Evolutionary conservation across 2,888 invertebrate genomes (phyloP).

Genomic region (Melieria omissa): DNA sequence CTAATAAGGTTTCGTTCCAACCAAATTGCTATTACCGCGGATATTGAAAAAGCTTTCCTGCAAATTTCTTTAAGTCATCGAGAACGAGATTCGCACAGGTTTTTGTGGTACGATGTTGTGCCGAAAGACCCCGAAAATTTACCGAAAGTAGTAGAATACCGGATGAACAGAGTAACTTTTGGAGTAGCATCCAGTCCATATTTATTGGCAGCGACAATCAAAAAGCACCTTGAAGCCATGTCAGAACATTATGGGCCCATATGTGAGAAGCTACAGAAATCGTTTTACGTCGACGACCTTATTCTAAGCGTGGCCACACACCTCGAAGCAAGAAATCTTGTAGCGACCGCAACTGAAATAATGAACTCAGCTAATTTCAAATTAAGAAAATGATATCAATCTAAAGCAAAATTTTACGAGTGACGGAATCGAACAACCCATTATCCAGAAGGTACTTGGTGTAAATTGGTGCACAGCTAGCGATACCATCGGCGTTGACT

Average conservation of each 20-base stretch:
- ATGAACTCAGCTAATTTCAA: slow-evolving; percentile 39
- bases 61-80: slow-evolving; percentile 37
- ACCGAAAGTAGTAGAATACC: slow-evolving; percentile 29
- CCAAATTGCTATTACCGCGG: slow-evolving; percentile 38
- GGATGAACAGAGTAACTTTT: slow-evolving; percentile 43
- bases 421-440: not conserved
- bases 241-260: slow-evolving; percentile 28
- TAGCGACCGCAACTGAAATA: not conserved
- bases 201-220: slow-evolving; percentile 41
- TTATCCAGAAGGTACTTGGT: slow-evolving; percentile 6
- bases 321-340: slow-evolving; percentile 1
- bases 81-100: slow-evolving; percentile 41
- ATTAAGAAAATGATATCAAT: slow-evolving; percentile 41
- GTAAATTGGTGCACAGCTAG: slow-evolving; percentile 7
- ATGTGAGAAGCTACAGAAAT: slow-evolving; percentile 35
- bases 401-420: not conserved
- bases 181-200: slow-evolving; percentile 41
- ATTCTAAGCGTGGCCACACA: slow-evolving; percentile 32
- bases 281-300: slow-evolving; percentile 38
- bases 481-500: not conserved
- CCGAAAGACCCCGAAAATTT: slow-evolving; percentile 18
- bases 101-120: slow-evolving; percentile 38
- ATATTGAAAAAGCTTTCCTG: slow-evolving; percentile 44
- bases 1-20: slow-evolving; percentile 40
- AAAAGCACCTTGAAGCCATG: slow-evolving; percentile 34